A percentile compares a stretch with the other conserved stretches of the same genome.
Conservation (phyloP, 2,113 vertebrate species). For the Chlorocebus sabaeus region DNA sequence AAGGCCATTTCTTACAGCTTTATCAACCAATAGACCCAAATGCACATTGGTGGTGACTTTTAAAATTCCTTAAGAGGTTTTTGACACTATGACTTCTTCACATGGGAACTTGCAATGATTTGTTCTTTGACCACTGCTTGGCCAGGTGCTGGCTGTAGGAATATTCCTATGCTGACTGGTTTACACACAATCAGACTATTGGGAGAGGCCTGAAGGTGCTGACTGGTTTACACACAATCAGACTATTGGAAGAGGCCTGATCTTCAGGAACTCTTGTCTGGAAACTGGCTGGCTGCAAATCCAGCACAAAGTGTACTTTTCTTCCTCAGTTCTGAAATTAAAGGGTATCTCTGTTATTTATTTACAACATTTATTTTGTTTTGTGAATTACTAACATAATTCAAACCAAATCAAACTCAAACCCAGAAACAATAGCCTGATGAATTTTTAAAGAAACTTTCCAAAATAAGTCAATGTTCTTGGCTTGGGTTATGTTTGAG, state of each 20-base stretch:
- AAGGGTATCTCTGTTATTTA: conserved; percentile 49
- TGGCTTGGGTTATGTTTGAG: background rate
- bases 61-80: fast-evolving
- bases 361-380: conserved; percentile 40
- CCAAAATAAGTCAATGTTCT: conserved; percentile 44
- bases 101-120: fast-evolving
- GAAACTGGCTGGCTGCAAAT: background rate
- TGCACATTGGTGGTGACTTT: background rate
- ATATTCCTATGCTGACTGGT: fast-evolving
- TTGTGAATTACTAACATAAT: background rate
- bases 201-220: background rate
- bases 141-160: too few species aligned
- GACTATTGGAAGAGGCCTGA: background rate
- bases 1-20: background rate
- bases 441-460: conserved; percentile 54
- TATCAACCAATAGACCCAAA: fast-evolving
- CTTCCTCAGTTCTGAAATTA: background rate
- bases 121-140: fast-evolving
- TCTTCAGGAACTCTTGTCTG: background rate
- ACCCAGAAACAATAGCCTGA: conserved; percentile 46
- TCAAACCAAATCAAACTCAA: conserved; percentile 54
- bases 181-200: background rate
- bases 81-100: background rate
- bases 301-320: background rate
- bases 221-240: background rate